These are phyloP conservation scores for Misgurnus anguillicaudatus DNA, from an alignment of 2,113 vertebrate species.

Conservation along the genomic window DNA sequence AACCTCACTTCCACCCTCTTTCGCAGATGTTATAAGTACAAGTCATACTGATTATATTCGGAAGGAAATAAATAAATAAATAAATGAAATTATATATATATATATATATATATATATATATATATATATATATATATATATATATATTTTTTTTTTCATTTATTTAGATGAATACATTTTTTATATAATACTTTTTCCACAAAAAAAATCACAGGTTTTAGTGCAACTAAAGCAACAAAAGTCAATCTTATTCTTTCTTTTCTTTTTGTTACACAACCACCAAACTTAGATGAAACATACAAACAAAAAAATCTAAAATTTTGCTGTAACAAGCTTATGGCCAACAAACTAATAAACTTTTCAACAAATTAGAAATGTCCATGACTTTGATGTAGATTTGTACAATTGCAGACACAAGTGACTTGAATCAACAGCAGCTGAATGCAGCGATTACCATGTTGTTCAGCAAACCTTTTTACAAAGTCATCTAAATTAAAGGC, in stretches of 20 bases:
- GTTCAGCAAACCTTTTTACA: slow-evolving; percentile 18
- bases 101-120: too few relatives aligned
- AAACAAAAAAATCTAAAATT: background rate
- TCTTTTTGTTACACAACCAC: background rate
- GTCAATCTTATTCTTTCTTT: too few relatives aligned
- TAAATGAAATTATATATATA: too few relatives aligned
- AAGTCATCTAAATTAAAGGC: background rate
- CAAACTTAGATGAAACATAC: background rate
- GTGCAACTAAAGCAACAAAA: background rate
- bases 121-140: too few relatives aligned
- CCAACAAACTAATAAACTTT: too few relatives aligned
- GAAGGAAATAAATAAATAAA: too few relatives aligned
- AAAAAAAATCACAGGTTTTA: background rate
- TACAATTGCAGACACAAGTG: background rate
- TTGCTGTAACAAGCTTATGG: background rate
- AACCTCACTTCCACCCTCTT: too few relatives aligned
- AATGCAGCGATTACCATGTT: slow-evolving; percentile 3
- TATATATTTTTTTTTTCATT: too few relatives aligned
- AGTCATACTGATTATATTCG: too few relatives aligned
- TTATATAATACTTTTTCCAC: background rate
- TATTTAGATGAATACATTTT: too few relatives aligned
- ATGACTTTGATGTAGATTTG: background rate
- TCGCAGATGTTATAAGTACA: too few relatives aligned
- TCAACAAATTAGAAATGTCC: too few relatives aligned
- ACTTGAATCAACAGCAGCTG: background rate